Evolutionary conservation across 2,113 vertebrate genomes (phyloP), one percentile per base, ranked within the genome.

Genomic region (Apodemus speciosus): DNA sequence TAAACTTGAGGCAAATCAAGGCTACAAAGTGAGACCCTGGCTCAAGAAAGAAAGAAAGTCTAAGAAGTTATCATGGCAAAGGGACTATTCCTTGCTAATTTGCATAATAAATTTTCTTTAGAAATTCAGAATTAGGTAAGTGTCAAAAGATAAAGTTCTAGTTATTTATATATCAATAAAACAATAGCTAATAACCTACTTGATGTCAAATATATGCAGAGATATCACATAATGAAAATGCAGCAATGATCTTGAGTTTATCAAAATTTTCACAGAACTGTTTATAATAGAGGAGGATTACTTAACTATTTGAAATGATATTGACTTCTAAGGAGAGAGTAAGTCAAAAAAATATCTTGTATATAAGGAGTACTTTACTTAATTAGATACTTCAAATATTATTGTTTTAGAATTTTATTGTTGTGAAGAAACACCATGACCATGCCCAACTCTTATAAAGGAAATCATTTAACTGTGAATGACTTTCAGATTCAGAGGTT

Each of bases 321-420:
- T 83, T 76, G 83, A 87, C 27, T 60, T 91, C 73, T 84, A 93
- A 75, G 88, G 8, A 89, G 11, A 91, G 56, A 95, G 40, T 79
- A 79, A 91, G 35, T 77, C 46, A 86, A 62, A 32, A 46, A 79
- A 91, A 88, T 76, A 6, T 80, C 9, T 75, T 9, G 4, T 56
- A 62, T 35, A 2, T 89, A 56, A 75, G 32, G n/a, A 53, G 32
- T 80, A 93, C 0, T 58, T 93, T 90, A 71, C 85, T 90, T 72
- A 20, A 90, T 71, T 90, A 66, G 9, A 92, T 77, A 56, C 76
- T 84, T 90, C 16, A 90, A 68, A 62, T 83, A 76, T 84, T 88
- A n/a, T 38, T 38, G 18, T 38, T 18, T 38, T 71, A 38, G 18
- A 8, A 71, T 71, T 38, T 71, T 71, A 71, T 20, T 71, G n/a